Evolutionary conservation across 92 coral and sea anemone genomes (phyloP).

Genomic region (Pocillopora meandrina): DNA sequence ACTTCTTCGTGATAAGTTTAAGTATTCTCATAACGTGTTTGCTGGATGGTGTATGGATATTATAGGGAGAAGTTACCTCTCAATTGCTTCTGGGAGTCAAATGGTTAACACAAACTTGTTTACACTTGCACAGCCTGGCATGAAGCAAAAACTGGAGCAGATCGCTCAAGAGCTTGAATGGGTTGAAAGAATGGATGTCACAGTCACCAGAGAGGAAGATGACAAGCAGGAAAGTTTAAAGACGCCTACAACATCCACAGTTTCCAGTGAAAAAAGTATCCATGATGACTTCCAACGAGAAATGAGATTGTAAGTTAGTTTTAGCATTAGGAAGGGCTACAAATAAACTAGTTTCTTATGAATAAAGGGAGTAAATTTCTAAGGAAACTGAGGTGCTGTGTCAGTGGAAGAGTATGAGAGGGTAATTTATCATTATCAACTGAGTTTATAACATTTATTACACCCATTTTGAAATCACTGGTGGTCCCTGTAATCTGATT

Average conservation of each 20-base stretch:
- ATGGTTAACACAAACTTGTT: not conserved
- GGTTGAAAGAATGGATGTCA: conserved; percentile 92
- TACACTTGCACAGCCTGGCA: conserved; percentile 65
- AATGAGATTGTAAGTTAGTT: conserved; percentile 86
- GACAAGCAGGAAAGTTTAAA: conserved; percentile 37
- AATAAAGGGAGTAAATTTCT: no score
- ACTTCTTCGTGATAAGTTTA: no score
- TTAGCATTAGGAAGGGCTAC: not conserved
- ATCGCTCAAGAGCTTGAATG: conserved; percentile 77
- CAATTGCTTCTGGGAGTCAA: no score
- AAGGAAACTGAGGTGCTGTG: no score
- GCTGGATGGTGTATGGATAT: no score
- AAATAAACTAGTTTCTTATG: not conserved
- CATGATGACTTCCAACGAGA: conserved; percentile 97
- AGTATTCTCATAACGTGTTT: no score
- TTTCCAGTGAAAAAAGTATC: conserved; percentile 39
- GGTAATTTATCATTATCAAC: no score
- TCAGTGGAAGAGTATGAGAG: no score
- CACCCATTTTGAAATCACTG: no score
- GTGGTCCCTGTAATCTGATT: no score
- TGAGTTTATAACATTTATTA: no score
- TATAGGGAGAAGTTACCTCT: no score
- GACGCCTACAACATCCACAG: conserved; percentile 35
- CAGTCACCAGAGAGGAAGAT: conserved; percentile 50
- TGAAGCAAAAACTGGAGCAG: conserved; percentile 84